Percentiles rank a stretch among this genome's conserved stretches.
Conservation (phyloP, 2,797 vertebrate genomes). For the Melanotaenia pygmaea region DNA sequence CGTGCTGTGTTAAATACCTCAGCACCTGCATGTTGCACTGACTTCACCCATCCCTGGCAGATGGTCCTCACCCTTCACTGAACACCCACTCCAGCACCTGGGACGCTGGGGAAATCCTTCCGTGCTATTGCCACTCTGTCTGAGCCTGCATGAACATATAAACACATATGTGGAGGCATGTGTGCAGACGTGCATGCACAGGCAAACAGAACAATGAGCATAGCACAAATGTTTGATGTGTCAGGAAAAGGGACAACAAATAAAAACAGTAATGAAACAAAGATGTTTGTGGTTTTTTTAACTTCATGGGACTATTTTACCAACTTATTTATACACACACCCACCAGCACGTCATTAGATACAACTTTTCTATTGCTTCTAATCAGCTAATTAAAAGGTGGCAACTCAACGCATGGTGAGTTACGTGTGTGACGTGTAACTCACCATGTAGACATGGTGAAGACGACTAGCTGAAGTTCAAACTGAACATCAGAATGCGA, state of each 20-base stretch:
- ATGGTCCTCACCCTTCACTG: constrained; percentile 77
- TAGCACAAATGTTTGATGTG: constrained; percentile 2
- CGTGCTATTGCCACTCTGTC: constrained; percentile 48
- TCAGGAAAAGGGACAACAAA: background rate
- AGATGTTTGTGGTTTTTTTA: too few species aligned
- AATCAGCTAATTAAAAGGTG: too few species aligned
- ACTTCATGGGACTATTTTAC: too few species aligned
- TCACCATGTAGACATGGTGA: too few species aligned
- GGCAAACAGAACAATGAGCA: background rate
- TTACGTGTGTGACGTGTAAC: too few species aligned
- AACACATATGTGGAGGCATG: constrained; percentile 52
- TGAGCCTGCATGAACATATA: constrained; percentile 40
- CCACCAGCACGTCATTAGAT: too few species aligned
- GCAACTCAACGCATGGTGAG: too few species aligned
- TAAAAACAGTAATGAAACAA: background rate
- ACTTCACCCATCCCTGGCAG: constrained; percentile 75
- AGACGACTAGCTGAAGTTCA: too few species aligned
- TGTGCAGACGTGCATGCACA: constrained; percentile 39
- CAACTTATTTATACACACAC: too few species aligned
- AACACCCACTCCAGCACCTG: constrained; percentile 67
- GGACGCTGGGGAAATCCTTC: constrained; percentile 61
- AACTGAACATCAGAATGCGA: too few species aligned
- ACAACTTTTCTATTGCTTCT: too few species aligned
- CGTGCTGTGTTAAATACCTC: constrained; percentile 73
- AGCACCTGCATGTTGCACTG: constrained; percentile 79